Conservation (phyloP, 2,797 vertebrate species). For the Tadarida brasiliensis region DNA sequence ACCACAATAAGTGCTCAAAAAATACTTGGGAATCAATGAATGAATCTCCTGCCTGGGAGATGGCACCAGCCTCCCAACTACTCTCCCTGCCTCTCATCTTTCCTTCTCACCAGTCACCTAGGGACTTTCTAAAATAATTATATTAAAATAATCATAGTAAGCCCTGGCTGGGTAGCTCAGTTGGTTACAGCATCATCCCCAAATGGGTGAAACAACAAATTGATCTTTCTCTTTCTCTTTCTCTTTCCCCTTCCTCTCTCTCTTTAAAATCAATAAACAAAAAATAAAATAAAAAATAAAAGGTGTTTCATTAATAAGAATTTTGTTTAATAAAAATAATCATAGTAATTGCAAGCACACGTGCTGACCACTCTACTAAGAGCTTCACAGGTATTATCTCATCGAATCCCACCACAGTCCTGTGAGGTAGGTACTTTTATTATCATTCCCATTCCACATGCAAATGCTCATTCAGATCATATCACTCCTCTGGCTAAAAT, state of each 20-base stretch:
- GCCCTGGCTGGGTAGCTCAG: not conserved
- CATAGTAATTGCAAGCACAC: not conserved
- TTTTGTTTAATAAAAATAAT: not conserved
- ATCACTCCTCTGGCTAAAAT: not conserved
- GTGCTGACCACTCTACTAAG: not conserved
- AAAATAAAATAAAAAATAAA: not conserved
- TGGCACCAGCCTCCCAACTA: not conserved
- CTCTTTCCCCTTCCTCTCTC: not conserved
- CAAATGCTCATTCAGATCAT: not conserved
- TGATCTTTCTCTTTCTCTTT: not conserved
- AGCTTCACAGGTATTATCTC: not conserved
- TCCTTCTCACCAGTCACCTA: not conserved
- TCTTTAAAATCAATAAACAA: not conserved
- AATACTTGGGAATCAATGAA: fast-evolving
- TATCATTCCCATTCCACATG: not conserved
- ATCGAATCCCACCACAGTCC: not conserved
- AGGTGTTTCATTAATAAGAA: not conserved
- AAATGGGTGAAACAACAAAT: not conserved
- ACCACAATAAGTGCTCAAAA: not conserved
- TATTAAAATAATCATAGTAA: not conserved
- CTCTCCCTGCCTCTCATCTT: not conserved
- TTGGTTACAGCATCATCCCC: not conserved
- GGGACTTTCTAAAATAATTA: not conserved
- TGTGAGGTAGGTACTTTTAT: not conserved
- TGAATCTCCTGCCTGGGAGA: not conserved